A percentile compares a stretch with the other conserved stretches of the same genome.
phyloP scores from a whole-genome alignment of 2,797 vertebrate species.

The Macrochelys suwanniensis region DNA sequence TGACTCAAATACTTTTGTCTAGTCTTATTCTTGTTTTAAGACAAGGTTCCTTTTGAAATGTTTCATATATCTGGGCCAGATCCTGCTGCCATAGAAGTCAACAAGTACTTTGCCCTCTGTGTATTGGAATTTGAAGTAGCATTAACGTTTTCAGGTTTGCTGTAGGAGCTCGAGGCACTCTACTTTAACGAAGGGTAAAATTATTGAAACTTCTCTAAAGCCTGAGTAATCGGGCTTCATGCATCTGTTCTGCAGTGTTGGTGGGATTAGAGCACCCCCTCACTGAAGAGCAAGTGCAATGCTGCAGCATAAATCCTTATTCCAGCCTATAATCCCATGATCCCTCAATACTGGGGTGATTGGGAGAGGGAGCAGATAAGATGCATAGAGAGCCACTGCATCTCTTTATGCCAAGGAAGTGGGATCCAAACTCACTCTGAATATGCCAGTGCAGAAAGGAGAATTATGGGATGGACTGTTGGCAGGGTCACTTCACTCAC shows the following conservation, averaged over 20 bases:
- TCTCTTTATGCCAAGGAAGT: not conserved
- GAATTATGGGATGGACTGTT: not conserved
- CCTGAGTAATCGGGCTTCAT: not conserved
- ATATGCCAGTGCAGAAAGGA: accelerated
- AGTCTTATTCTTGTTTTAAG: constrained; percentile 47
- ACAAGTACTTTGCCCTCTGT: constrained; percentile 28
- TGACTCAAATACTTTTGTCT: constrained; percentile 61
- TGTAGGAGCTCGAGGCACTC: not conserved
- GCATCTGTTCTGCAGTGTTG: not conserved
- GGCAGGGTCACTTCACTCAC: not conserved
- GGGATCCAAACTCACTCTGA: not conserved
- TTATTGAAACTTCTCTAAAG: not conserved
- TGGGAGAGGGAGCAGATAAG: too few species aligned
- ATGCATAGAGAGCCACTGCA: not conserved
- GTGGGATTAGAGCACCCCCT: not conserved
- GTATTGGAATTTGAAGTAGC: constrained; percentile 43
- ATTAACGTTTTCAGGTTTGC: not conserved
- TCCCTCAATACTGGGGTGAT: accelerated
- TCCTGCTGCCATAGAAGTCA: constrained; percentile 44
- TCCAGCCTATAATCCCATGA: not conserved
- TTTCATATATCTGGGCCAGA: constrained; percentile 64
- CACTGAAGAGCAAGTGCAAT: not conserved
- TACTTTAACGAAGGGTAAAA: constrained; percentile 26
- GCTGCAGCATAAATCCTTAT: not conserved
- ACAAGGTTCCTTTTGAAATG: constrained; percentile 59